phyloP scores from a whole-genome alignment of 2,888 invertebrate genomes.

The Caenorhabditis uteleia region DNA sequence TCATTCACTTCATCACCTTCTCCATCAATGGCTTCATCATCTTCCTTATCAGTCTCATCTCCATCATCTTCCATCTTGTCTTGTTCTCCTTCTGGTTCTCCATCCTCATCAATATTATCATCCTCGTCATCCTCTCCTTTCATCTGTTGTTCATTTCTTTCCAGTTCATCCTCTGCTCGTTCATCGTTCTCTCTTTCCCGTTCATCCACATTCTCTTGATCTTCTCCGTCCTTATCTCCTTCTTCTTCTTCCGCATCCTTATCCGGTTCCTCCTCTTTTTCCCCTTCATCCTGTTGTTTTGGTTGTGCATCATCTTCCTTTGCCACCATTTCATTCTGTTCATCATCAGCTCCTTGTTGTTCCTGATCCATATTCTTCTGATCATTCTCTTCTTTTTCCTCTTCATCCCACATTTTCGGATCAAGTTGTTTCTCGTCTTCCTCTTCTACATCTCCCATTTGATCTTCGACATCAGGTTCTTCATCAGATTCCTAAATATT shows the following conservation, averaged over 20 bases:
- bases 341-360: conserved; percentile 50
- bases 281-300: conserved; percentile 71
- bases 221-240: conserved; percentile 75
- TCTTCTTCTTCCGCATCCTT: conserved; percentile 25
- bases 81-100: conserved; percentile 73
- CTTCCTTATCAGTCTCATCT: conserved; percentile 47
- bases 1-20: conserved; percentile 34
- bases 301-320: conserved; percentile 67
- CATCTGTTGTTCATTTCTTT: conserved; percentile 63
- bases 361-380: conserved; percentile 77
- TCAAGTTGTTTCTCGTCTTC: conserved; percentile 84
- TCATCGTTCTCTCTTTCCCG: conserved; percentile 73
- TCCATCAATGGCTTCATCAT: conserved; percentile 36
- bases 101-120: conserved; percentile 14
- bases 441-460: conserved; percentile 70
- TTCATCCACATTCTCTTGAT: conserved; percentile 48
- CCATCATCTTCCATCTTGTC: conserved; percentile 69
- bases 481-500: conserved; percentile 27
- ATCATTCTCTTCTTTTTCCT: conserved; percentile 73
- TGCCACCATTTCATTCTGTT: conserved; percentile 71
- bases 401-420: conserved; percentile 95
- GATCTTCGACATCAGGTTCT: conserved; percentile 53
- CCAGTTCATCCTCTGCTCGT: conserved; percentile 20
- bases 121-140: conserved; percentile 73
- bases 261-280: conserved; percentile 71